Evolutionary conservation across 2,113 vertebrate species (phyloP), one percentile per base, ranked within the genome.

Genomic region (Oreochromis tanganicae): DNA sequence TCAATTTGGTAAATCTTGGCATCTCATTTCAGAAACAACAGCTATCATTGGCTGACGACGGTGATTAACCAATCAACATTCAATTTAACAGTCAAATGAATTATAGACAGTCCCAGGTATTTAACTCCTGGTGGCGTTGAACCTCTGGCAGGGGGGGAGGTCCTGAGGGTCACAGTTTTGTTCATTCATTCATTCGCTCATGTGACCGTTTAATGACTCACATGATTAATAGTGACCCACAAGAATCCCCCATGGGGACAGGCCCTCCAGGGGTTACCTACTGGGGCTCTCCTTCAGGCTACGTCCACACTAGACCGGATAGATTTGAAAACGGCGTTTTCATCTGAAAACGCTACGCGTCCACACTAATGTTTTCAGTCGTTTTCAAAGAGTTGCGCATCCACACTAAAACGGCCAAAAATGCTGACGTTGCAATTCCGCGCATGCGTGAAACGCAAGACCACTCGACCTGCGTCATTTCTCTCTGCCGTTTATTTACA

Each of bases 281-380:
- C 32, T 61, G 16, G 29, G 57, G 16, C 2, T 61, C 3, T 59
- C 56, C 56, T 16, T 59, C 56, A 59, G 56, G 14, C 56, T 32
- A 56, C 55, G 2, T 56, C 24, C 55, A 56, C 21, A 56, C 21
- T 27, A 3, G 55, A 21, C 55, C 6, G 1, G 0, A 56, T 27
- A 56, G 21, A 56, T 56, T 56, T 56, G 6, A 56, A 55, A 1
- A 12, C 54, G 6, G 54, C 1, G 0, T 57, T 57, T 57, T 57
- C 56, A 57, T 0, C 0, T 16, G 24, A 57, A 59, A 59, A 32
- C 0, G 6, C 4, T 5, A 13, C 8, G 0, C 1, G 0, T 17
- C 5, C 57, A 34, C 57, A 34, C 14, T 61, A 61, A 14, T 5
- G 2, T 32, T 59, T 59, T 59, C 56, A 34, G 57, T 61, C 3